Evolutionary conservation across 2,797 vertebrate species (phyloP).

Genomic region (Hirundo rustica): DNA sequence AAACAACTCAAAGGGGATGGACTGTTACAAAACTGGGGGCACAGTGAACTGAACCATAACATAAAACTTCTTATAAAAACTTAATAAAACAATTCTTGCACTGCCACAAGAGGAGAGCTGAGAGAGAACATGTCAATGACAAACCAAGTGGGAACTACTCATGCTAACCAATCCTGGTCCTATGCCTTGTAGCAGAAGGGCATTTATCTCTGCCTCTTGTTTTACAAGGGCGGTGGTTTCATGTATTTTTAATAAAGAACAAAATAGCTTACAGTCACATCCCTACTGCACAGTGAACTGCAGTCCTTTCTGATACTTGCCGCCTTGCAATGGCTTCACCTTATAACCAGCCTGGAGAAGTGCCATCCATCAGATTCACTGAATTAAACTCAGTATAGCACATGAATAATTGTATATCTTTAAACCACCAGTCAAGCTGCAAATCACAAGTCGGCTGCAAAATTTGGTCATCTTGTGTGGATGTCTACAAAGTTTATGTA

Average conservation of each 20-base stretch:
- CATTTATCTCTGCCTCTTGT: not conserved
- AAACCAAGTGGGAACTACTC: not conserved
- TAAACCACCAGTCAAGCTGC: not conserved
- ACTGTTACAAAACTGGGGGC: too few species aligned
- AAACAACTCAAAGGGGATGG: too few species aligned
- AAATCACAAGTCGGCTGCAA: not conserved
- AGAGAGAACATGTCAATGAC: accelerated
- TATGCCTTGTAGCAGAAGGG: not conserved
- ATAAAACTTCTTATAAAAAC: too few species aligned
- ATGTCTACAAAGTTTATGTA: not conserved
- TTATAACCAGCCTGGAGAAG: not conserved
- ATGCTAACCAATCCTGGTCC: not conserved
- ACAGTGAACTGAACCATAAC: too few species aligned
- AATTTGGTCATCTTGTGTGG: not conserved
- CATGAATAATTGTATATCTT: not conserved
- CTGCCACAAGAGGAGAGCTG: not conserved
- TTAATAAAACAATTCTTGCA: too few species aligned
- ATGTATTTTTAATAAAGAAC: not conserved
- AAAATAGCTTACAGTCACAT: not conserved
- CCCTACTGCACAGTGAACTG: not conserved
- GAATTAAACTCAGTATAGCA: not conserved
- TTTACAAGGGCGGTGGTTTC: not conserved
- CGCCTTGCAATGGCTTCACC: not conserved
- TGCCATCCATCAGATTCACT: not conserved
- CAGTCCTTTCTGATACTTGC: not conserved